phyloP scores from a whole-genome alignment of 1,140 invertebrate genomes.

The Anthonomus grandis region DNA sequence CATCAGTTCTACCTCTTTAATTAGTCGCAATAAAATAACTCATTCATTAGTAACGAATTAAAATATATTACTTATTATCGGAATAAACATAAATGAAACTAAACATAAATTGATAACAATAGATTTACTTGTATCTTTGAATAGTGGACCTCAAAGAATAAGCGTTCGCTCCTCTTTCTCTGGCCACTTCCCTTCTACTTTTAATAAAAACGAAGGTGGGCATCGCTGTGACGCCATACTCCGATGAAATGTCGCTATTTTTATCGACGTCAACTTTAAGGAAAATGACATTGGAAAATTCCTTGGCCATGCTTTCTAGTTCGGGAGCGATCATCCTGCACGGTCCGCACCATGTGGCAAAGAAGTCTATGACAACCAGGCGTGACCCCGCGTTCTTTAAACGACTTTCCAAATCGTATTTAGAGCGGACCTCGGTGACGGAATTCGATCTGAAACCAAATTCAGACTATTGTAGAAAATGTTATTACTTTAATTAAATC shows the following conservation, averaged over 20 bases:
- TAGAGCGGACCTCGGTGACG: slow-evolving; percentile 16
- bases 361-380: slow-evolving; percentile 83
- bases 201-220: slow-evolving; percentile 28
- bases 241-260: slow-evolving; percentile 21
- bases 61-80: too few species aligned
- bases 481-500: too few species aligned
- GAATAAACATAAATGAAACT: too few species aligned
- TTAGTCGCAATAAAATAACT: not conserved
- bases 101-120: too few species aligned
- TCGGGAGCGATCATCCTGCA: slow-evolving; percentile 87
- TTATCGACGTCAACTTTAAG: slow-evolving; percentile 33
- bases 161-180: slow-evolving; percentile 16
- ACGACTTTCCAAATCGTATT: slow-evolving; percentile 63
- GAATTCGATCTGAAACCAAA: slow-evolving; percentile 16
- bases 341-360: slow-evolving; percentile 81
- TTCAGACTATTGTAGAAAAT: too few species aligned
- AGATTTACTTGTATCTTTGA: slow-evolving; percentile 20
- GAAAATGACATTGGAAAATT: slow-evolving; percentile 49
- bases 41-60: not conserved
- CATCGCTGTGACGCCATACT: slow-evolving; percentile 22
- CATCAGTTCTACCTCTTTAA: too few species aligned
- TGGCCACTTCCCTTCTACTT: slow-evolving; percentile 18
- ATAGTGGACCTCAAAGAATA: slow-evolving; percentile 22
- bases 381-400: slow-evolving; percentile 71
- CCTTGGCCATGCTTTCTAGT: slow-evolving; percentile 59